These are phyloP conservation scores for Todiramphus saurophagus DNA, from an alignment of 2,113 vertebrate genomes.

Conservation along the genomic window DNA sequence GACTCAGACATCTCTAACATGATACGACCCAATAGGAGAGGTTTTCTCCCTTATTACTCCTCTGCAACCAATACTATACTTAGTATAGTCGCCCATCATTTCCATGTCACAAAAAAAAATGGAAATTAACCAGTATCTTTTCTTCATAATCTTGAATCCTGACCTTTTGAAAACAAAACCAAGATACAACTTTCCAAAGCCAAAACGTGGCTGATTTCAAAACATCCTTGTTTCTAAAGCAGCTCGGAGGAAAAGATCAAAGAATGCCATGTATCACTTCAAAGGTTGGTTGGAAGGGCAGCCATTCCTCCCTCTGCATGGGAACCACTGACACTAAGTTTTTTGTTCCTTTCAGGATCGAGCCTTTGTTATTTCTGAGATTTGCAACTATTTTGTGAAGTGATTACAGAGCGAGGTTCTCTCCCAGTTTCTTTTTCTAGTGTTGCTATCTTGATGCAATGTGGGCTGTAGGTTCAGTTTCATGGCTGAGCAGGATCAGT, in stretches of 20 bases:
- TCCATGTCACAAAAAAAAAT: background rate
- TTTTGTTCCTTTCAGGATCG: background rate
- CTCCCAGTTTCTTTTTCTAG: background rate
- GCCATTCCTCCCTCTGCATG: background rate
- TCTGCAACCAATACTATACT: background rate
- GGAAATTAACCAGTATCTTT: background rate
- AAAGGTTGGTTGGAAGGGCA: background rate
- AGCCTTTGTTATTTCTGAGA: background rate
- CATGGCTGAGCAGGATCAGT: slow-evolving; percentile 39
- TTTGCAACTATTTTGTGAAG: background rate
- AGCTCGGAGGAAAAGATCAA: background rate
- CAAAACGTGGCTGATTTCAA: background rate
- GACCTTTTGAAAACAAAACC: background rate
- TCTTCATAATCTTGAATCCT: background rate
- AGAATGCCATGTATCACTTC: background rate
- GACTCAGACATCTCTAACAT: background rate
- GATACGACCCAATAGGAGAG: rapidly evolving
- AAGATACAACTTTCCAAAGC: background rate
- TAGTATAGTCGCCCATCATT: background rate
- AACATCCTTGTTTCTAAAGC: background rate
- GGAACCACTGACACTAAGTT: background rate
- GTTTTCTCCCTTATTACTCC: background rate
- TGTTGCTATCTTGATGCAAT: background rate
- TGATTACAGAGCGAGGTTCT: background rate
- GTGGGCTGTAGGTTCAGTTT: slow-evolving; percentile 49